phyloP scores from a whole-genome alignment of 2,797 vertebrate genomes.

The Pempheris klunzingeri region DNA sequence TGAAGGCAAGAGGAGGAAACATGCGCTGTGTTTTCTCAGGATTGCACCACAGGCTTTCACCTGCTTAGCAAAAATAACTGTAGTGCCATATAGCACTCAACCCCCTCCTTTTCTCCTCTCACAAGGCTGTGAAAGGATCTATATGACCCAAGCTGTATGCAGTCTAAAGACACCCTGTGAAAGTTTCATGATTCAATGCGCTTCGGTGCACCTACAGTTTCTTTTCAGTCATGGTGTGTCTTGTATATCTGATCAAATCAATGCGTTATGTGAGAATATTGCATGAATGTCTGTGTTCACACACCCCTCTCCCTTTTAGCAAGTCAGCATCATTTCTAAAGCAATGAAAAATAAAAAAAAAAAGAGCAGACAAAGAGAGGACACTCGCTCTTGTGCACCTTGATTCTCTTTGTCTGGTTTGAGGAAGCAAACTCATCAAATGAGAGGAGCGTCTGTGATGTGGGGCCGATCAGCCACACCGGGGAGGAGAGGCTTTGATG shows the following conservation, averaged over 20 bases:
- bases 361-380: background rate
- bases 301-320: background rate
- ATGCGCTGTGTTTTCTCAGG: slow-evolving; percentile 9
- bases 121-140: slow-evolving; percentile 14
- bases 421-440: background rate
- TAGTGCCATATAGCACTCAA: background rate
- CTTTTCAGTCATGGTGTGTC: slow-evolving; percentile 12
- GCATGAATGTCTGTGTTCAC: background rate
- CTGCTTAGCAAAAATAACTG: slow-evolving; percentile 29
- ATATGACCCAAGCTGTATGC: slow-evolving; percentile 11
- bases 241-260: slow-evolving; percentile 12
- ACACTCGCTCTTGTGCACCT: background rate
- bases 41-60: slow-evolving; percentile 27
- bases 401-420: background rate
- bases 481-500: slow-evolving; percentile 22
- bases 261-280: background rate
- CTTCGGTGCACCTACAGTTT: background rate
- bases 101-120: background rate
- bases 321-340: background rate
- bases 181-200: slow-evolving; percentile 14
- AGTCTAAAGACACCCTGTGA: slow-evolving; percentile 6
- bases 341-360: background rate
- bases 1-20: slow-evolving; percentile 12
- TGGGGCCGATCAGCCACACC: background rate
- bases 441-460: slow-evolving; percentile 6